Percentiles rank a stretch among this genome's conserved stretches.
phyloP scores from a whole-genome alignment of 2,797 vertebrate species.

The Anabas testudineus region DNA sequence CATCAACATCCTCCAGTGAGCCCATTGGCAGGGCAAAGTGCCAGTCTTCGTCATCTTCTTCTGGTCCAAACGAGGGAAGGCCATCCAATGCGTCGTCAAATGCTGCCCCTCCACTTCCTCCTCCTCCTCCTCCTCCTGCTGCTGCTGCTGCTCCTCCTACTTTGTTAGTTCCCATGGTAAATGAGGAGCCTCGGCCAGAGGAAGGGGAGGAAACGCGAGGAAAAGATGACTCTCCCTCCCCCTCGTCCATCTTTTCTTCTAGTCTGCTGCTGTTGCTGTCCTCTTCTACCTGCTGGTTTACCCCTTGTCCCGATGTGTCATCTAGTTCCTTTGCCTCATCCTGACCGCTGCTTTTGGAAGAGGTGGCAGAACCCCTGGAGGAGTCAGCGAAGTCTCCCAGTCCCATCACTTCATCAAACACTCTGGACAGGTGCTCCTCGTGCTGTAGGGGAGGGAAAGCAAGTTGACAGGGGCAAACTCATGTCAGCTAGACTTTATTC shows the following conservation, averaged over 20 bases:
- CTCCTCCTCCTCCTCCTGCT: conserved; percentile 45
- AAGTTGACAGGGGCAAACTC: neutral
- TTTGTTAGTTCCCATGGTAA: conserved; percentile 49
- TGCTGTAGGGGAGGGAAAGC: conserved; percentile 54
- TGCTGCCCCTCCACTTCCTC: conserved; percentile 66
- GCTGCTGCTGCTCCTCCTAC: conserved; percentile 49
- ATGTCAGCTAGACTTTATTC: neutral
- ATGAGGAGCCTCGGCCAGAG: conserved; percentile 39
- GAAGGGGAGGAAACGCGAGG: conserved; percentile 42
- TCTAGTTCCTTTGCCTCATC: conserved; percentile 58
- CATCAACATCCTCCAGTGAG: conserved; percentile 55
- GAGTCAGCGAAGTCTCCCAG: conserved; percentile 77
- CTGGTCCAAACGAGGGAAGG: conserved; percentile 62
- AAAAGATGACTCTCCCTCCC: conserved; percentile 23
- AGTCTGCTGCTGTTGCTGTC: conserved; percentile 63
- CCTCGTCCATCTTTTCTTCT: conserved; percentile 66
- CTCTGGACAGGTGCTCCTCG: conserved; percentile 72
- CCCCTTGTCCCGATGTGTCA: conserved; percentile 45
- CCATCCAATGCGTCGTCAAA: conserved; percentile 75
- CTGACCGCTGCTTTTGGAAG: conserved; percentile 68
- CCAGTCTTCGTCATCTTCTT: conserved; percentile 81
- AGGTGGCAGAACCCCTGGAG: conserved; percentile 72
- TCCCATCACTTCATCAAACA: conserved; percentile 81
- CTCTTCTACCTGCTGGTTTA: conserved; percentile 43
- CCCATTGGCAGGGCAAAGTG: conserved; percentile 72